These are phyloP conservation scores for Hypsibius dujardini DNA, from an alignment of 1,140 invertebrate genomes.

Conservation along the genomic window DNA sequence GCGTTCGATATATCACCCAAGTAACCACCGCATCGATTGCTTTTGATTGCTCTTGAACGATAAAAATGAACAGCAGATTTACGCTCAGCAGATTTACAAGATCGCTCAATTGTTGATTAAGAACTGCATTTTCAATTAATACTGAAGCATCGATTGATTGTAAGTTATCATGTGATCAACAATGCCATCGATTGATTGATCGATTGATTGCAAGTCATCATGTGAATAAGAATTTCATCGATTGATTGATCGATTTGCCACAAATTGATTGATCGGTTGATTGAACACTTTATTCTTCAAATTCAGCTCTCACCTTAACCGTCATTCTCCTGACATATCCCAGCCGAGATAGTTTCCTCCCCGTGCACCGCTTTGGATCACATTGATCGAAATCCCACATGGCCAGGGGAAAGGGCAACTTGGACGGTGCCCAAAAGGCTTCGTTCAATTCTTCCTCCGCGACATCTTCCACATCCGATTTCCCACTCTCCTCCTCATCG, in stretches of 20 bases:
- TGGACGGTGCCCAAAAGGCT: neutral
- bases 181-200: no score
- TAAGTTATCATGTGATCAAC: no score
- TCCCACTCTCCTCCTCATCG: neutral
- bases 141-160: no score
- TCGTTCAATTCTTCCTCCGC: neutral
- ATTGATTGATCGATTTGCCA: neutral
- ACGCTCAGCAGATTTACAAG: no score
- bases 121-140: no score
- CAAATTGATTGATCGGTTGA: neutral
- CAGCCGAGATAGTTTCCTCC: conserved; percentile 63
- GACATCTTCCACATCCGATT: neutral
- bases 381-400: conserved; percentile 98
- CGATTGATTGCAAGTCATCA: no score
- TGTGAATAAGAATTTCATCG: no score
- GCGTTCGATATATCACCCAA: no score
- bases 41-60: no score
- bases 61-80: no score
- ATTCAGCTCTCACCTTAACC: conserved; percentile 39
- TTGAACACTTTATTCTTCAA: neutral
- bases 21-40: no score
- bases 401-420: conserved; percentile 53
- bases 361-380: conserved; percentile 88
- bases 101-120: no score
- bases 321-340: conserved; percentile 59